Evolutionary conservation across 1,140 invertebrate genomes (phyloP).

Genomic region (Copidosoma floridanum): DNA sequence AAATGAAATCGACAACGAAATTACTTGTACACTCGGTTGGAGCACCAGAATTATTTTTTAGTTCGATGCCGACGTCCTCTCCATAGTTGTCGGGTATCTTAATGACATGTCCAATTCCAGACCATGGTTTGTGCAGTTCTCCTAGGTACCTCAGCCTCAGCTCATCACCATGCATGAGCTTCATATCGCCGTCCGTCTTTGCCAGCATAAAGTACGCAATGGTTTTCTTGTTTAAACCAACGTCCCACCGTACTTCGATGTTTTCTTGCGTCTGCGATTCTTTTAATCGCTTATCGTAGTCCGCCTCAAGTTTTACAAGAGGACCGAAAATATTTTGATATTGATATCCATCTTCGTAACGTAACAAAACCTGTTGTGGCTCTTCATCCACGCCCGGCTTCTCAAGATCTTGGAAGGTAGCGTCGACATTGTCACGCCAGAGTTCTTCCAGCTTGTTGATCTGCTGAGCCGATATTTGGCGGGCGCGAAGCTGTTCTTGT

Average conservation of each 20-base stretch:
- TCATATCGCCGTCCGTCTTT: constrained; percentile 97
- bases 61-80: constrained; percentile 96
- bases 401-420: constrained; percentile 96
- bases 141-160: constrained; percentile 90
- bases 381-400: constrained; percentile 97
- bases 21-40: constrained; percentile 91
- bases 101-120: constrained; percentile 93
- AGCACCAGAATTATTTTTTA: constrained; percentile 87
- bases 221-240: constrained; percentile 96
- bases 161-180: constrained; percentile 99
- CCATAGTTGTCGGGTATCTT: constrained; percentile 99
- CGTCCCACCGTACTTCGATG: constrained; percentile 97
- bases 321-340: constrained; percentile 99
- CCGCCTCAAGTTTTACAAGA: constrained; percentile 88
- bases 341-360: constrained; percentile 98
- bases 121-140: constrained; percentile 91
- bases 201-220: constrained; percentile 97
- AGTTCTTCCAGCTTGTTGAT: constrained; percentile 98
- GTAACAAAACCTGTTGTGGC: constrained; percentile 88
- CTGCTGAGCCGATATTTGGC: constrained; percentile 94
- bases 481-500: constrained; percentile 89
- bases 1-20: constrained; percentile 99
- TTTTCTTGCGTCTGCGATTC: constrained; percentile 99
- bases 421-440: constrained; percentile 98
- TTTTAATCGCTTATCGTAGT: constrained; percentile 97